These are phyloP conservation scores for Meleagris gallopavo DNA, from an alignment of 2,113 vertebrate genomes.

Conservation along the genomic window DNA sequence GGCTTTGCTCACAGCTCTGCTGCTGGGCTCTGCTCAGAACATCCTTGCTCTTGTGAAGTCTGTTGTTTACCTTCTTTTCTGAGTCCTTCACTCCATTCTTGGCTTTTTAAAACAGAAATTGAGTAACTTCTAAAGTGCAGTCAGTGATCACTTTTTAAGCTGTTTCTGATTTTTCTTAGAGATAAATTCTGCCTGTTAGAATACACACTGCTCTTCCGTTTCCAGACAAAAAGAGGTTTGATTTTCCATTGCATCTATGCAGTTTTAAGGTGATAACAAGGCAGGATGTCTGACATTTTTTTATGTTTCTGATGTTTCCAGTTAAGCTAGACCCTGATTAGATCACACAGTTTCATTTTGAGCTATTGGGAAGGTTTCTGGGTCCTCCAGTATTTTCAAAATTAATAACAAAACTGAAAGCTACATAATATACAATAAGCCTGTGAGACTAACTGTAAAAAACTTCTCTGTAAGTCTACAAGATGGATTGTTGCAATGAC, in stretches of 20 bases:
- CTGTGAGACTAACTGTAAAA: neutral
- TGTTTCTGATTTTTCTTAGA: neutral
- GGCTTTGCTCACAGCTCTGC: neutral
- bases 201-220: neutral
- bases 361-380: neutral
- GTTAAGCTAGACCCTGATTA: neutral
- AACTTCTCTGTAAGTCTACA: neutral
- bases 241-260: neutral
- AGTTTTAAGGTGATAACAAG: neutral
- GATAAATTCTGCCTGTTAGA: neutral
- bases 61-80: neutral
- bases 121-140: neutral
- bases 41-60: neutral
- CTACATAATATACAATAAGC: neutral
- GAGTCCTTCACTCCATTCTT: neutral
- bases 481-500: neutral
- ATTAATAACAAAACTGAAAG: neutral
- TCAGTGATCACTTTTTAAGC: neutral
- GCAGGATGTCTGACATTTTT: neutral
- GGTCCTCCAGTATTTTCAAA: neutral
- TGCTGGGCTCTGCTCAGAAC: rapidly evolving
- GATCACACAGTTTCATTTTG: neutral
- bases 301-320: neutral
- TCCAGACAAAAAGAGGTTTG: neutral
- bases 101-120: neutral